phyloP scores from a whole-genome alignment of 2,797 vertebrate species.

The Decapterus maruadsi region DNA sequence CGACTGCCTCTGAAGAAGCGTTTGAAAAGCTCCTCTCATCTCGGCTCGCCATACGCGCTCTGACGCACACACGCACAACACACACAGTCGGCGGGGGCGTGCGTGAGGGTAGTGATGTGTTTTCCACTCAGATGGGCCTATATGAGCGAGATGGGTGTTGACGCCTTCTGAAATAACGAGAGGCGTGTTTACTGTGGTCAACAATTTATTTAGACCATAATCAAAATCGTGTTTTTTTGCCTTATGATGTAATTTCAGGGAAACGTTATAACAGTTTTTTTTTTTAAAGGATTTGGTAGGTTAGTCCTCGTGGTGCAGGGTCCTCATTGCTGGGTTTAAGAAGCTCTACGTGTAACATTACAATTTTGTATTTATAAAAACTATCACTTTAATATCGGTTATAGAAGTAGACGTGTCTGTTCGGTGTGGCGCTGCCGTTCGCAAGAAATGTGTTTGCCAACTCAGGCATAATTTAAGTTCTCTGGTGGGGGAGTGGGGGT shows the following conservation, averaged over 20 bases:
- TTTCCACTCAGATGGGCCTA: conserved; percentile 11
- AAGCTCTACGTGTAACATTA: background rate
- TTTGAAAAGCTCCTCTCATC: conserved; percentile 74
- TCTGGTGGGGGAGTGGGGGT: conserved; percentile 13
- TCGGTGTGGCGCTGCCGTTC: background rate
- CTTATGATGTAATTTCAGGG: background rate
- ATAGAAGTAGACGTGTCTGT: background rate
- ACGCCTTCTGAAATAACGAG: background rate
- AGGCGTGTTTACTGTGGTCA: background rate
- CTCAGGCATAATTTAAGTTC: conserved; percentile 39
- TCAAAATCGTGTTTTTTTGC: background rate
- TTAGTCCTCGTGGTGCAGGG: background rate
- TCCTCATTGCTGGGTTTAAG: background rate
- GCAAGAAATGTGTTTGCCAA: background rate
- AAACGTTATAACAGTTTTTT: background rate
- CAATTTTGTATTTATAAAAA: background rate
- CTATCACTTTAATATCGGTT: no score
- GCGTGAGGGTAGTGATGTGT: conserved; percentile 1
- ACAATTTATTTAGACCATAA: background rate
- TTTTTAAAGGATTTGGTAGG: background rate
- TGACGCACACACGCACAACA: conserved; percentile 1
- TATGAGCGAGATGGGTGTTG: background rate
- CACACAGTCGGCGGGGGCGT: background rate
- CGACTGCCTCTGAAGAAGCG: conserved; percentile 60
- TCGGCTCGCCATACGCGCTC: conserved; percentile 37